Evolutionary conservation across 2,888 invertebrate genomes (phyloP), one percentile per base, ranked within the genome.

Genomic region (Heliconius cydno): DNA sequence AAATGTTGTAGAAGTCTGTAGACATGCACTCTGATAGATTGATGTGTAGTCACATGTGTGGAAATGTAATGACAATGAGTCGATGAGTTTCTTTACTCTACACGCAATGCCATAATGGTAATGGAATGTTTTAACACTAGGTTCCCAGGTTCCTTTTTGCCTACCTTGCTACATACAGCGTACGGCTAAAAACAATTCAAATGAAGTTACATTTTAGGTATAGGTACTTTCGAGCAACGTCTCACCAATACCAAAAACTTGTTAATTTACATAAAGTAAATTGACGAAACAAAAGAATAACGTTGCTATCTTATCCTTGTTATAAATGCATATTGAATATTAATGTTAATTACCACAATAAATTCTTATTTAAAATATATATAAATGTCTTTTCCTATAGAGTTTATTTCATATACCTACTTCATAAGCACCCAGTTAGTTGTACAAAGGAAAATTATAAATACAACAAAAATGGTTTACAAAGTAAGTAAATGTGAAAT

Each of bases 401-500:
- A 41, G 25, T 15, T 70, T 70, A 13, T 70, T 46, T 15, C 41
- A 70, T 25, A 46, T 70, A 70, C 41, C 19, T 25, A 46, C 25
- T 15, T 12, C n/a, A 25, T 13, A 38, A 25, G n/a, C 15, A 46
- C 3, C 3, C 25, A 70, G 25, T 46, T 70, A 25, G 25, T 46
- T 46, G 46, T 70, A 46, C 25, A 19, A 70, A 46, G 46, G 25
- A 70, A 41, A 25, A 19, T 25, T 25, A 28, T 25, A 41, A 41
- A 41, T 25, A 70, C 70, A 9, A 70, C 25, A 25, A 25, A 70
- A 10, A 70, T 70, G 70, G 25, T 46, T 38, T 70, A 70, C 70
- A 70, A 70, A 70, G 41, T 70, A 70, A 70, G 70, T 70, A 25
- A 70, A 70, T 52, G 3, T 46, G 25, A n/a, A 57, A 57, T 46